Conservation (phyloP, 1,140 invertebrate genomes). For the Sinonovacula constricta region DNA sequence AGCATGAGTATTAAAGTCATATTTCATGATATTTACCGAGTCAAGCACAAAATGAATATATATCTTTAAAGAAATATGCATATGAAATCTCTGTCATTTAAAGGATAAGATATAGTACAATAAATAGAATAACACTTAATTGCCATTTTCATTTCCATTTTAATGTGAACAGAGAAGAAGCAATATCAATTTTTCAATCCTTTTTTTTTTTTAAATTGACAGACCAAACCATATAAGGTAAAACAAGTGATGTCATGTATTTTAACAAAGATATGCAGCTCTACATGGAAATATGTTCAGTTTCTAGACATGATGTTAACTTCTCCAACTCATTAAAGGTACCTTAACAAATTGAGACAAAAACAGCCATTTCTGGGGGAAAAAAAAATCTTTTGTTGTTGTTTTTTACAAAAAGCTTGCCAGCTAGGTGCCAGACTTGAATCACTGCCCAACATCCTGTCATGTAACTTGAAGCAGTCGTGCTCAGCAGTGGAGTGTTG, state of each 20-base stretch:
- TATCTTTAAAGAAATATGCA: too few relatives aligned
- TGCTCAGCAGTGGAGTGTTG: conserved; percentile 33
- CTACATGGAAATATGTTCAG: background rate
- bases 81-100: too few relatives aligned
- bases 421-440: background rate
- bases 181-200: too few relatives aligned
- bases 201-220: too few relatives aligned
- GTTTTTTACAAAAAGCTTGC: background rate
- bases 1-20: background rate
- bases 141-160: too few relatives aligned
- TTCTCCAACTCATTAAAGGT: background rate
- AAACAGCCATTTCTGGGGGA: background rate
- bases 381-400: background rate
- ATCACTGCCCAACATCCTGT: conserved; percentile 6
- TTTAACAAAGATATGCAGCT: background rate
- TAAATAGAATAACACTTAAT: too few relatives aligned
- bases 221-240: too few relatives aligned
- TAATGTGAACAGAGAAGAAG: too few relatives aligned
- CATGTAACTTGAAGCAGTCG: conserved; percentile 10
- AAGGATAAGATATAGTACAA: too few relatives aligned
- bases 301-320: background rate
- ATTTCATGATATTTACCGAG: background rate
- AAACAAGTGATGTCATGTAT: too few relatives aligned
- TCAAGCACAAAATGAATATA: background rate
- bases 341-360: background rate